Percentiles rank a stretch among this genome's conserved stretches.
Evolutionary conservation across 2,888 invertebrate species (phyloP).

Genomic region (Synanthedon myopaeformis): DNA sequence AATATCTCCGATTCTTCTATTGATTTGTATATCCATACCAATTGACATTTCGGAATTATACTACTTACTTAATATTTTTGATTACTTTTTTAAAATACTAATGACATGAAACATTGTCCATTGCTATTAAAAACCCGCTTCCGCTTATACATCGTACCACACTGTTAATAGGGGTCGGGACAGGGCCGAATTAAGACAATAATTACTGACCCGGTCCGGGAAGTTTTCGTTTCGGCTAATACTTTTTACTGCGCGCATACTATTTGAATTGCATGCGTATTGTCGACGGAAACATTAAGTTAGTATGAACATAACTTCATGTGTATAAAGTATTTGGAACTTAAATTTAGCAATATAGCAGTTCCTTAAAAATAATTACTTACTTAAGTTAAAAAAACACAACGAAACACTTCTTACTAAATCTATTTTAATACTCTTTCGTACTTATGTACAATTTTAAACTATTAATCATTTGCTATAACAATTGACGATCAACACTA

Average conservation of each 20-base stretch:
- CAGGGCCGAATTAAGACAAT: slow-evolving; percentile 64
- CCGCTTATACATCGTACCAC: slow-evolving; percentile 15
- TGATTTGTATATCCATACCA: too few relatives aligned
- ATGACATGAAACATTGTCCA: not conserved
- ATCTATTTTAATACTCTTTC: too few relatives aligned
- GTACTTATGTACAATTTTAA: slow-evolving; percentile 1
- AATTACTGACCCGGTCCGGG: slow-evolving; percentile 43
- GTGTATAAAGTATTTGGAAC: too few relatives aligned
- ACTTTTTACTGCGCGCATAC: slow-evolving; percentile 48
- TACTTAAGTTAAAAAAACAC: too few relatives aligned
- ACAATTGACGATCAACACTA: slow-evolving; percentile 27
- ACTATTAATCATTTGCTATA: slow-evolving; percentile 25
- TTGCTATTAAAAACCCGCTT: slow-evolving; percentile 13
- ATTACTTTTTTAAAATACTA: too few relatives aligned
- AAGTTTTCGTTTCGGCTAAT: slow-evolving; percentile 56
- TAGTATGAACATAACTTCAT: too few relatives aligned
- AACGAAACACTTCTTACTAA: too few relatives aligned
- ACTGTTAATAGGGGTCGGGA: slow-evolving; percentile 53
- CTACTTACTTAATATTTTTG: too few relatives aligned
- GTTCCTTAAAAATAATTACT: too few relatives aligned
- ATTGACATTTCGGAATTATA: too few relatives aligned
- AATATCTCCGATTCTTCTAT: too few relatives aligned
- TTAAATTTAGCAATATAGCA: too few relatives aligned
- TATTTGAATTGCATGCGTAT: slow-evolving; percentile 21
- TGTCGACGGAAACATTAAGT: not conserved